phyloP scores from a whole-genome alignment of 2,113 vertebrate species.

The Corythornis madagascariensis region DNA sequence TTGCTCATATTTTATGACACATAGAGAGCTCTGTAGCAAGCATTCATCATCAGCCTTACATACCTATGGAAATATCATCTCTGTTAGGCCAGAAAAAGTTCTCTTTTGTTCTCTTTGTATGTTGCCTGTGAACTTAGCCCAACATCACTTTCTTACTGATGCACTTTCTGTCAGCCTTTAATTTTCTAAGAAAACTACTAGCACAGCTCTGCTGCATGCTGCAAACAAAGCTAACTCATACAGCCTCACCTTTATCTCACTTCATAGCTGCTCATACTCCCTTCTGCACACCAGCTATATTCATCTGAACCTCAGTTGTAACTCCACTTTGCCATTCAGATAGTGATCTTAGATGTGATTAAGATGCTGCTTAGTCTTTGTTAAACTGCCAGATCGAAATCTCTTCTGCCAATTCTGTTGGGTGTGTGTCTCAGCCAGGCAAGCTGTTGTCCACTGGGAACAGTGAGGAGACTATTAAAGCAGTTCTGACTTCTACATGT shows the following conservation, averaged over 20 bases:
- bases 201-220: neutral
- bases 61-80: neutral
- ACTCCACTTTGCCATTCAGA: neutral
- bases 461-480: conserved; percentile 11
- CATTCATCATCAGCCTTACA: neutral
- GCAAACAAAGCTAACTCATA: neutral
- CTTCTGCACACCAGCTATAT: neutral
- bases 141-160: neutral
- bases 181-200: neutral
- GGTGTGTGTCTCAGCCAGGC: neutral
- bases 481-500: neutral
- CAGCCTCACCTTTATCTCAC: neutral
- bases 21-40: conserved; percentile 9
- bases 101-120: conserved; percentile 18
- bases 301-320: neutral
- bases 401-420: neutral
- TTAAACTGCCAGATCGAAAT: neutral
- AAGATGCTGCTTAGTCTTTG: neutral
- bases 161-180: neutral
- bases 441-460: conserved; percentile 8
- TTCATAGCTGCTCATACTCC: neutral
- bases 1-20: conserved; percentile 63
- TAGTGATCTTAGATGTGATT: neutral
- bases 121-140: neutral
- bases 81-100: neutral